These are phyloP conservation scores for Acromyrmex echinatior DNA, from an alignment of 1,140 invertebrate genomes.

Conservation along the genomic window DNA sequence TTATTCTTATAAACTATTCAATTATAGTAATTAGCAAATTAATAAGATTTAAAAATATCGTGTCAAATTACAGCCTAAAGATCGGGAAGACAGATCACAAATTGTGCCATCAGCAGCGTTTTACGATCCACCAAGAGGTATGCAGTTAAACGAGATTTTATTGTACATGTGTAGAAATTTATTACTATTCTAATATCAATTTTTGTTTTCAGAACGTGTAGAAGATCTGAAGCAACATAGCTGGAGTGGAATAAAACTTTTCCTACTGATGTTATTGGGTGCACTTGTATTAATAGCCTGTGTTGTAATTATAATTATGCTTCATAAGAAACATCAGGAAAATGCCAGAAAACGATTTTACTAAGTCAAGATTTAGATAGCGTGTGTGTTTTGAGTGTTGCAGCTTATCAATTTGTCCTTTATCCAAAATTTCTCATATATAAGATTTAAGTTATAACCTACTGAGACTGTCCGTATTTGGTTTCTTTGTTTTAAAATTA, in stretches of 20 bases:
- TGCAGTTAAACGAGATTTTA: constrained; percentile 29
- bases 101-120: constrained; percentile 93
- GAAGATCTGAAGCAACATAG: constrained; percentile 94
- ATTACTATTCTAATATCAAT: constrained; percentile 11
- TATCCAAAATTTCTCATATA: constrained; percentile 47
- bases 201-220: constrained; percentile 90
- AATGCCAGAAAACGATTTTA: constrained; percentile 96
- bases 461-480: constrained; percentile 69
- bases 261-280: constrained; percentile 93
- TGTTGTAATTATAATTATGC: constrained; percentile 95
- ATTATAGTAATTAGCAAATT: background rate
- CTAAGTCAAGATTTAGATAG: constrained; percentile 82
- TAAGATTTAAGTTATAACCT: constrained; percentile 49
- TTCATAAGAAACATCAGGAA: constrained; percentile 96
- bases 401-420: constrained; percentile 62
- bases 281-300: constrained; percentile 92
- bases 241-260: constrained; percentile 95
- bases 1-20: too few species aligned
- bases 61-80: constrained; percentile 87
- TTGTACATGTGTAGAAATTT: constrained; percentile 8
- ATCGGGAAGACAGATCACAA: constrained; percentile 90
- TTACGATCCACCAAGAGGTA: constrained; percentile 93
- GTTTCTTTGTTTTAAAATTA: background rate
- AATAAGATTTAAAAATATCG: constrained; percentile 36
- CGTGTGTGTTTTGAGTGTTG: background rate